phyloP scores from a whole-genome alignment of 2,888 invertebrate species.

The Apamea monoglypha region DNA sequence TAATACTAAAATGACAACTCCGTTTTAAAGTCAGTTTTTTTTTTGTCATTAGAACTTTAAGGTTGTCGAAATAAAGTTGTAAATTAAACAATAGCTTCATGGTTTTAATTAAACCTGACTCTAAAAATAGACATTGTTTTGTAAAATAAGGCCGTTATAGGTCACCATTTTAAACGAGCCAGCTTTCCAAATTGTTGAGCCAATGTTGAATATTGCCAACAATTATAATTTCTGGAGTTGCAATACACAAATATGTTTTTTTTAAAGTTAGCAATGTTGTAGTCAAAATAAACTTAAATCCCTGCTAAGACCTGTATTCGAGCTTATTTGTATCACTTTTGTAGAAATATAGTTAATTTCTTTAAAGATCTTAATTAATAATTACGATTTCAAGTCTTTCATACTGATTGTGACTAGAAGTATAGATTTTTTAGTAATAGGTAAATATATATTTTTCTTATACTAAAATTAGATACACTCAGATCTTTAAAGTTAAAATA shows the following conservation, averaged over 20 bases:
- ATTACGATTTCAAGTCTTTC: conserved; percentile 54
- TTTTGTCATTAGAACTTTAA: not conserved
- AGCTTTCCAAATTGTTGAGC: not conserved
- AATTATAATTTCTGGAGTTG: not conserved
- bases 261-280: not conserved
- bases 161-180: not conserved
- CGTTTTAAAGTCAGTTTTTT: not conserved
- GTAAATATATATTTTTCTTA: conserved; percentile 41
- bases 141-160: not conserved
- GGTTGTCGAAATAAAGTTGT: no score
- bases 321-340: conserved; percentile 15
- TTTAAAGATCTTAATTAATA: conserved; percentile 37
- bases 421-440: conserved; percentile 23
- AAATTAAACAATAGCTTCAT: not conserved
- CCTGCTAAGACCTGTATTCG: conserved; percentile 17
- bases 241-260: not conserved
- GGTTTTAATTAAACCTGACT: not conserved
- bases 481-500: conserved; percentile 51
- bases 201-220: not conserved
- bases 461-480: conserved; percentile 21
- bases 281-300: conserved; percentile 2
- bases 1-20: not conserved
- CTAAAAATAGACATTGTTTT: not conserved
- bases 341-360: conserved; percentile 41
- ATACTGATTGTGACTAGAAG: conserved; percentile 67